phyloP scores from a whole-genome alignment of 2,797 vertebrate genomes.

The Percopsis omiscomaycus region DNA sequence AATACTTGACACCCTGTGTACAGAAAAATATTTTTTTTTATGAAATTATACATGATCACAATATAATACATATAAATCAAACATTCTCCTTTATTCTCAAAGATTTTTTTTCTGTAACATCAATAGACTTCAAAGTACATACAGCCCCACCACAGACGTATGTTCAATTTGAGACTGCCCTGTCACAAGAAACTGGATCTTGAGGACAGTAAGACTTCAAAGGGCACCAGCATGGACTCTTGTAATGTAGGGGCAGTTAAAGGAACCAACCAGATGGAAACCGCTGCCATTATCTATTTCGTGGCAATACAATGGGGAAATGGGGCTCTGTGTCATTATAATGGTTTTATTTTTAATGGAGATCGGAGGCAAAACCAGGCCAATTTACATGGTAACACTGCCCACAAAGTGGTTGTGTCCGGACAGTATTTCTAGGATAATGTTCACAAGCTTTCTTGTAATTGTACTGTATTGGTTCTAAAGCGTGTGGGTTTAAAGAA shows the following conservation, averaged over 20 bases:
- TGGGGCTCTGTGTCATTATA: constrained; percentile 58
- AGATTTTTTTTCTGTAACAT: not conserved
- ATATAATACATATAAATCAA: not conserved
- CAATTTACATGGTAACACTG: constrained; percentile 62
- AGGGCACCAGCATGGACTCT: constrained; percentile 22
- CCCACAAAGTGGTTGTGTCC: constrained; percentile 62
- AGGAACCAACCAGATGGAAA: constrained; percentile 25
- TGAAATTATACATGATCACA: not conserved
- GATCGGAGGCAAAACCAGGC: constrained; percentile 56
- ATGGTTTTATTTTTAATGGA: constrained; percentile 76
- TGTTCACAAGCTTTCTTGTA: no score
- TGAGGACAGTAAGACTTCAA: constrained; percentile 46
- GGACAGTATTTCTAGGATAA: constrained; percentile 35
- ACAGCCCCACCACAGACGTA: constrained; percentile 16
- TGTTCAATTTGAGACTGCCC: constrained; percentile 22
- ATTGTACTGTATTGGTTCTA: no score
- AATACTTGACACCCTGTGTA: not conserved
- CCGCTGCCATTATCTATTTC: constrained; percentile 23
- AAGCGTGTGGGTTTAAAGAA: constrained; percentile 27
- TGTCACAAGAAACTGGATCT: constrained; percentile 26
- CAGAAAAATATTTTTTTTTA: no score
- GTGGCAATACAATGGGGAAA: constrained; percentile 47
- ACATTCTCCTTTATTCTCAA: not conserved
- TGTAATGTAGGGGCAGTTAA: constrained; percentile 36
- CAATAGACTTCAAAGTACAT: constrained; percentile 34